Base-by-base conservation (phyloP, 2,797 vertebrate species). In the Glossophaga mutica region DNA sequence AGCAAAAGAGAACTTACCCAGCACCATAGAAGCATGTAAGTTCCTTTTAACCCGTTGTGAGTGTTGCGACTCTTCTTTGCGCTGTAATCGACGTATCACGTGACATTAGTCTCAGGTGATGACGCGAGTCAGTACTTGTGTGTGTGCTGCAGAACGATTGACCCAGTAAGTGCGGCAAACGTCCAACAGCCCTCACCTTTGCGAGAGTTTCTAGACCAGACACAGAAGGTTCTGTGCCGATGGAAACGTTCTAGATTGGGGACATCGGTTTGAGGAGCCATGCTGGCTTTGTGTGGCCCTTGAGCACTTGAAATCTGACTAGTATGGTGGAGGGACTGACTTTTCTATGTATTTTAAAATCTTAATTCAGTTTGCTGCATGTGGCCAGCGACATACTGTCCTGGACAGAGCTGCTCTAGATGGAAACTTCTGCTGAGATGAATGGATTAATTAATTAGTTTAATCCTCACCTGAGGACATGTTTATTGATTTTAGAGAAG, bases 61-160 rank as follows among this genome's bases (percentile, higher is more conserved):
- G 32, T 71, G 29, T 42, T 15, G 34, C 0, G 0, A n/a, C 4
- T 76, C 67, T 95, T 22, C 52, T 42, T 71, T n/a, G 46, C 9
- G 37, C 1, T 14, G 2, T 29, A 42, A 5, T 29, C 4, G 5
- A 29, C 26, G 0, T 14, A 6, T n/a, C 9, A 44, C 9, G 11
- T 59, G 57, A 11, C 9, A 14, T 50, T 14, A 32, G 16, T 52
- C 15, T 42, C 65, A 29, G 46, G n/a, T 9, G 14, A 18, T 4
- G 16, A 9, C 14, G 26, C 7, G 6, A 46, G 15, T 32, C 12
- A 18, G 9, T 32, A 46, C 32, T 6, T 48, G 9, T n/a, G 5
- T n/a, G 5, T 3, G 5, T 48, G 10, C 19, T 76, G 29, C 18
- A 19, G 73, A 57, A 44, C 7, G 29, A 73, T 24, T 11, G 2